These are phyloP conservation scores for Priocnemis perturbator DNA, from an alignment of 2,888 invertebrate genomes.

Conservation along the genomic window DNA sequence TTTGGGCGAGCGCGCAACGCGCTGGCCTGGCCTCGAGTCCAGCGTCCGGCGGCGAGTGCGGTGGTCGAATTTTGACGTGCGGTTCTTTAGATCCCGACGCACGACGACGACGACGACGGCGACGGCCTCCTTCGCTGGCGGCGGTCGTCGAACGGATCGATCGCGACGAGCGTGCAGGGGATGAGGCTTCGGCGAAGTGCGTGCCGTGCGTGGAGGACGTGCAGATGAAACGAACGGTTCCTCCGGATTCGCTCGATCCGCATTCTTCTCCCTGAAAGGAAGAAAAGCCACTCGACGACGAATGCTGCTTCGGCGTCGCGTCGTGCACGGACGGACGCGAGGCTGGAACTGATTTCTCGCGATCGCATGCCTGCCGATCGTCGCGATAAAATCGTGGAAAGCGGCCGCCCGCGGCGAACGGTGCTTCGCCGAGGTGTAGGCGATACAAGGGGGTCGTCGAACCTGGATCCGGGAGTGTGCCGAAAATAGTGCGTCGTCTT, in stretches of 20 bases:
- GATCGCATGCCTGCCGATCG: conserved; percentile 16
- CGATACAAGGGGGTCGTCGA: conserved; percentile 39
- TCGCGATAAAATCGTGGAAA: conserved; percentile 10
- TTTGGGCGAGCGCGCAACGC: too few species aligned
- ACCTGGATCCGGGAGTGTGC: conserved; percentile 33
- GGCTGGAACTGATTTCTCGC: background rate
- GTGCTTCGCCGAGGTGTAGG: background rate
- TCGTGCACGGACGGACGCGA: background rate
- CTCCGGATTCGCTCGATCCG: conserved; percentile 29
- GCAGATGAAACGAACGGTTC: conserved; percentile 30
- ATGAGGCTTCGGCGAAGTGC: too few species aligned
- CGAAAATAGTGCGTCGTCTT: conserved; percentile 43
- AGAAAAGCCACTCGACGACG: conserved; percentile 24
- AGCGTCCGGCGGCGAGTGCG: too few species aligned
- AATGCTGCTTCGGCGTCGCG: background rate
- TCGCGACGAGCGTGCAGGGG: too few species aligned
- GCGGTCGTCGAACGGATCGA: too few species aligned
- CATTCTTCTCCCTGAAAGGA: conserved; percentile 34
- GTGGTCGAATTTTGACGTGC: too few species aligned
- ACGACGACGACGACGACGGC: too few species aligned
- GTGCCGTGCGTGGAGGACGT: background rate
- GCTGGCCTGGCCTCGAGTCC: too few species aligned
- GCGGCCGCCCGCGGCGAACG: background rate
- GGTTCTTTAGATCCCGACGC: too few species aligned
- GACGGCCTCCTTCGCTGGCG: too few species aligned